Evolutionary conservation across 2,113 vertebrate genomes (phyloP).

Genomic region (Elephantulus edwardii): DNA sequence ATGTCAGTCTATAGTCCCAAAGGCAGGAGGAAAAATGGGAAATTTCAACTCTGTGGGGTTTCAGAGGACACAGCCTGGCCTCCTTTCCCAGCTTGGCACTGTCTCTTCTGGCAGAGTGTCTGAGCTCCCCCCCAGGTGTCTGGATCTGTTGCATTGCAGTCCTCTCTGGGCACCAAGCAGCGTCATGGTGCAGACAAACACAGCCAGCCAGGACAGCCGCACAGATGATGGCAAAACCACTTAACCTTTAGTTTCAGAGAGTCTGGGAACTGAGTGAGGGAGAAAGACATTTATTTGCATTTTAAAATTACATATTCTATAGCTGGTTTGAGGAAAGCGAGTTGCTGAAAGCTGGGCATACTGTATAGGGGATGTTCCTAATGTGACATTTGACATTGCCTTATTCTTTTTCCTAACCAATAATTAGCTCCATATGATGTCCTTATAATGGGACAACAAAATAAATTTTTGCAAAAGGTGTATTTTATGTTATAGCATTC

Average conservation of each 20-base stretch:
- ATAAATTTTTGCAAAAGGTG: background rate
- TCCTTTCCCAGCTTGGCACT: slow-evolving; percentile 39
- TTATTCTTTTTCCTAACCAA: slow-evolving; percentile 13
- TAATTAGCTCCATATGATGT: background rate
- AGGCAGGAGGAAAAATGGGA: background rate
- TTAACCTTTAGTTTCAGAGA: slow-evolving; percentile 61
- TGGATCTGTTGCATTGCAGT: slow-evolving; percentile 73
- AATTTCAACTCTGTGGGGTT: background rate
- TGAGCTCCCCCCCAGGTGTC: slow-evolving; percentile 52
- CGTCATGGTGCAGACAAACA: slow-evolving; percentile 64
- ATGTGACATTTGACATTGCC: slow-evolving; percentile 37
- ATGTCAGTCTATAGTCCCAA: slow-evolving; percentile 31
- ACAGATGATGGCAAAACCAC: background rate
- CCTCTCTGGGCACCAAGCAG: slow-evolving; percentile 55
- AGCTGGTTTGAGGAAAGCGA: slow-evolving; percentile 59
- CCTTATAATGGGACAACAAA: background rate
- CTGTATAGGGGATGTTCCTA: slow-evolving; percentile 54
- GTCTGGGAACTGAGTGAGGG: slow-evolving; percentile 11
- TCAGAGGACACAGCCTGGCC: slow-evolving; percentile 14
- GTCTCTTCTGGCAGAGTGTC: slow-evolving; percentile 53
- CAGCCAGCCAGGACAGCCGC: slow-evolving; percentile 48
- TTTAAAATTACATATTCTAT: slow-evolving; percentile 20
- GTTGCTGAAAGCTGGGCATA: slow-evolving; percentile 29
- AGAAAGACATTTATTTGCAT: slow-evolving; percentile 31
- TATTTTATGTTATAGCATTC: background rate